Evolutionary conservation across 2,888 invertebrate species (phyloP).

Genomic region (Nomada flava): DNA sequence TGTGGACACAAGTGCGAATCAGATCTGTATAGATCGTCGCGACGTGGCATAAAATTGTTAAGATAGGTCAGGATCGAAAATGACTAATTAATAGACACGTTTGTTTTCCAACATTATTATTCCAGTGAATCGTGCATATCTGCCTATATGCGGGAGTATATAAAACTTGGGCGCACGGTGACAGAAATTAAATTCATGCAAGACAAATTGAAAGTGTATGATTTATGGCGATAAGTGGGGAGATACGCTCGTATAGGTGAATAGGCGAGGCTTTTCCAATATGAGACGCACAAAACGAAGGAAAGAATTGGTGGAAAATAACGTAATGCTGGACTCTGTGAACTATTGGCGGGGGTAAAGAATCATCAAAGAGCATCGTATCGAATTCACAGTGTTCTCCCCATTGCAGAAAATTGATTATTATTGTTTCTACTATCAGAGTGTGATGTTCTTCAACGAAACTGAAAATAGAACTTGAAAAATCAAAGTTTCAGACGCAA

Average conservation of each 20-base stretch:
- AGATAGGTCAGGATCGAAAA: no score
- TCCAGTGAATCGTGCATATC: not conserved
- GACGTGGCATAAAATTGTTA: no score
- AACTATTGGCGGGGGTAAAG: conserved; percentile 31
- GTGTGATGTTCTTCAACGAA: not conserved
- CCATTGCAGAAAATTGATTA: conserved; percentile 1
- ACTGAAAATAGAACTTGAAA: not conserved
- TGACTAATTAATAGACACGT: no score
- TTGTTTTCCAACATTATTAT: no score
- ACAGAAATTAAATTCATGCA: conserved; percentile 7
- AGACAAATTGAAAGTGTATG: conserved; percentile 37
- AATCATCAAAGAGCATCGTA: conserved; percentile 31
- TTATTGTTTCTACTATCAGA: not conserved
- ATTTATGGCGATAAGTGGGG: conserved; percentile 24
- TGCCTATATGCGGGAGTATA: no score
- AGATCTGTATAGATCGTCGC: no score
- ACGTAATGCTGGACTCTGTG: conserved; percentile 2
- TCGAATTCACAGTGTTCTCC: not conserved
- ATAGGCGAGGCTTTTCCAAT: not conserved
- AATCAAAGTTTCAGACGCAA: not conserved
- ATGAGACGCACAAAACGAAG: conserved; percentile 11
- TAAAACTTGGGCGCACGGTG: not conserved
- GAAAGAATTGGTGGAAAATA: not conserved
- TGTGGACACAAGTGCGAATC: no score
- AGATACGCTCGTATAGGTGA: conserved; percentile 7